Evolutionary conservation across 2,113 vertebrate species (phyloP), one percentile per base, ranked within the genome.

Genomic region (Ancistrus triradiatus): DNA sequence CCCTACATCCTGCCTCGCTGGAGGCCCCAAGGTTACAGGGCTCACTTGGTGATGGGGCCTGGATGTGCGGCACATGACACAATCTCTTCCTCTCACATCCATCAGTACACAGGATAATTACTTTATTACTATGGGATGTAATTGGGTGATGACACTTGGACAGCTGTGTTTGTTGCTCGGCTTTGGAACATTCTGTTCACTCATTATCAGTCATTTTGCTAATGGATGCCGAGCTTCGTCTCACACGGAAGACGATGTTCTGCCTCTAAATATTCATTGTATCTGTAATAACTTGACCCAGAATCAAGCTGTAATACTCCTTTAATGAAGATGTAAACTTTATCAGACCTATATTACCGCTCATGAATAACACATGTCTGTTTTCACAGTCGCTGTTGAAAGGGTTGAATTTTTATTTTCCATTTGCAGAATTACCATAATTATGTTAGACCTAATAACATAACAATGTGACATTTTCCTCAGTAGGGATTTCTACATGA

Each of bases 121-220:
- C 2, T 17, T 21, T 1, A 43, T 43, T 58, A n/a, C n/a, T 42
- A 8, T 9, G 17, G n/a, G 38, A 42, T 17, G 37, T 9, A 10
- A 33, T 46, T 46, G 42, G 21, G 14, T 60, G 27, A 60, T 47
- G 28, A 33, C 9, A 11, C 37, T 25, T 7, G 2, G 21, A 50
- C 15, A 43, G 33, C 35, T 40, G 61, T 21, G 18, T 21, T 15
- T 21, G 6, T 33, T 47, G 7, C 43, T 31, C 17, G 1, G 27
- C 28, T 44, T 31, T 1, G 2, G 43, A n/a, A 22, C 18, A 10
- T 60, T 47, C 43, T 47, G 58, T 19, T 60, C 25, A 9, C 25
- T 60, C 27, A 60, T 60, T 60, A 60, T 47, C 58, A 6, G 27
- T 60, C 31, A 60, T 60, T 60, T 35, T 60, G 11, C 13, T 60